These are phyloP conservation scores for Mesembrinibis cayennensis DNA, from an alignment of 2,113 vertebrate genomes.

Conservation along the genomic window DNA sequence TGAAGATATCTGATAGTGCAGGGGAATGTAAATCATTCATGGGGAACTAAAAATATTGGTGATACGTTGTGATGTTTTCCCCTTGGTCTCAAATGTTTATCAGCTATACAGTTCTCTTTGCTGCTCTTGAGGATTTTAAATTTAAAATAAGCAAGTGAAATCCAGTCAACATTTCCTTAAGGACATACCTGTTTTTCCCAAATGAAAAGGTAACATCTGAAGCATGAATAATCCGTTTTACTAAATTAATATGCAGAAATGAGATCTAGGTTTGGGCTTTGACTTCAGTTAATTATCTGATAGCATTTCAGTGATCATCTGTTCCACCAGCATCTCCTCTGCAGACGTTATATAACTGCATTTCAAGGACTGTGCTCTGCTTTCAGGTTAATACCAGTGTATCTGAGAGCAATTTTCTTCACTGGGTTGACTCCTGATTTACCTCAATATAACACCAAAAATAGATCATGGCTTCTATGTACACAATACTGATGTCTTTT, in stretches of 20 bases:
- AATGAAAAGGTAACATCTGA: slow-evolving; percentile 7
- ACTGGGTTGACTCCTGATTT: background rate
- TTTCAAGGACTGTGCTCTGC: background rate
- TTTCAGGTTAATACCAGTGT: background rate
- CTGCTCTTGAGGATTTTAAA: background rate
- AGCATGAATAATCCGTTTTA: slow-evolving; percentile 16
- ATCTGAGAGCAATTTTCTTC: background rate
- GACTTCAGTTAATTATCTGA: slow-evolving; percentile 23
- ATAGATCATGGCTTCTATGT: background rate
- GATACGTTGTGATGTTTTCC: background rate
- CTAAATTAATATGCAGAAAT: slow-evolving; percentile 9
- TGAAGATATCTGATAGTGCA: slow-evolving; percentile 33
- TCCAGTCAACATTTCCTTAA: background rate
- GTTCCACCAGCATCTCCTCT: background rate
- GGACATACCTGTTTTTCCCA: slow-evolving; percentile 28
- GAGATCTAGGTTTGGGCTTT: background rate
- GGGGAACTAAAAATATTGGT: slow-evolving; percentile 42
- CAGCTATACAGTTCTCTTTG: background rate
- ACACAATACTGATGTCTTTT: background rate
- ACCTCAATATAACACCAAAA: background rate
- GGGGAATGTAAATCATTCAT: slow-evolving; percentile 55
- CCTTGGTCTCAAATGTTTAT: slow-evolving; percentile 32
- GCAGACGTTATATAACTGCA: background rate
- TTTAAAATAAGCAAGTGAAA: background rate
- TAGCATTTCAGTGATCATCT: slow-evolving; percentile 21